Percentiles rank a stretch among this genome's conserved stretches.
Evolutionary conservation across 1,140 invertebrate genomes (phyloP).

Genomic region (Asbolus verrucosus): DNA sequence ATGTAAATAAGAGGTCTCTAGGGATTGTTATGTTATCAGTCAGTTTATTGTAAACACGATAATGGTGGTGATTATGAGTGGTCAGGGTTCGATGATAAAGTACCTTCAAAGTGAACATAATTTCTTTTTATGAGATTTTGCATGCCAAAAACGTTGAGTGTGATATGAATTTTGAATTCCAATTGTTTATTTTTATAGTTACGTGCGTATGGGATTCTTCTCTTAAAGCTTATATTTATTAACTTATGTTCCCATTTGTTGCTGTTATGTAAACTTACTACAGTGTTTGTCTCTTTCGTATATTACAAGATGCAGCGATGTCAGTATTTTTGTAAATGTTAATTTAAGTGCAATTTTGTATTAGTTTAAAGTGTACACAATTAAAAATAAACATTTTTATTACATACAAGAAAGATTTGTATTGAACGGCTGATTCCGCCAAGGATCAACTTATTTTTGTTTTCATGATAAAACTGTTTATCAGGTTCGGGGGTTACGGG

Average conservation of each 20-base stretch:
- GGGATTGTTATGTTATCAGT: slow-evolving; percentile 13
- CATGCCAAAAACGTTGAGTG: slow-evolving; percentile 29
- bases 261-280: too few species aligned
- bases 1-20: slow-evolving; percentile 31
- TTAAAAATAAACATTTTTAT: slow-evolving; percentile 19
- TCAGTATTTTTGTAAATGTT: slow-evolving; percentile 33
- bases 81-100: too few species aligned
- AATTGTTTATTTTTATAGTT: slow-evolving; percentile 34
- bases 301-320: not conserved
- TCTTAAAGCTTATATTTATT: slow-evolving; percentile 10
- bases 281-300: not conserved
- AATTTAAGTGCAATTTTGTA: slow-evolving; percentile 33
- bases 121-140: slow-evolving; percentile 1
- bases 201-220: not conserved
- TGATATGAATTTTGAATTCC: slow-evolving; percentile 27
- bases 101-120: too few species aligned
- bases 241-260: slow-evolving; percentile 7
- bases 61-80: not conserved
- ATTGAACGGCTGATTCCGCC: not conserved
- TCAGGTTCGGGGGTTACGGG: not conserved
- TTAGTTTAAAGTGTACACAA: slow-evolving; percentile 1
- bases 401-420: not conserved
- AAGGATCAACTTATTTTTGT: too few species aligned
- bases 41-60: not conserved
- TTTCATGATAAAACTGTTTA: slow-evolving; percentile 1